These are phyloP conservation scores for Dasypogon diadema DNA, from an alignment of 2,888 invertebrate species.

Conservation along the genomic window DNA sequence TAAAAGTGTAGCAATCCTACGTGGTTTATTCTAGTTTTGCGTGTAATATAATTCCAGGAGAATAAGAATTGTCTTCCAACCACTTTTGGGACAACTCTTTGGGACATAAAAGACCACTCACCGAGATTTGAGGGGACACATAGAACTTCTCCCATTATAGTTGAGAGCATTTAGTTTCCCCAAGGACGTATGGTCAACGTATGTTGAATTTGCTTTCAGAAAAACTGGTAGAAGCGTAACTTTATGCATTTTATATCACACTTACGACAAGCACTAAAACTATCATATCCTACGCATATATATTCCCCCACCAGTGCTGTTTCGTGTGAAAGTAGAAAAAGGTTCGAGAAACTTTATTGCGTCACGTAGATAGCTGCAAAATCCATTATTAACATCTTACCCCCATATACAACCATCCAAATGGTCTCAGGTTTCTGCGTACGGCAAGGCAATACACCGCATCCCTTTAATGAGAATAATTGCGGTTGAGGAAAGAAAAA, in stretches of 20 bases:
- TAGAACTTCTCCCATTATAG: background rate
- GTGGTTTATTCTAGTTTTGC: too few relatives aligned
- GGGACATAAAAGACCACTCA: background rate
- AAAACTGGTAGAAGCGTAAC: background rate
- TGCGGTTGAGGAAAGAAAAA: slow-evolving; percentile 29
- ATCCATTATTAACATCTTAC: slow-evolving; percentile 26
- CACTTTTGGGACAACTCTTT: background rate
- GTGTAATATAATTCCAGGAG: too few relatives aligned
- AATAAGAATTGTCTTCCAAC: too few relatives aligned
- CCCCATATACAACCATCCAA: background rate
- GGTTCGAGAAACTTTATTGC: background rate
- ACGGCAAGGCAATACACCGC: background rate
- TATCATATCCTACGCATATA: background rate
- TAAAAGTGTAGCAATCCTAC: too few relatives aligned
- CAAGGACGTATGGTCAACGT: too few relatives aligned
- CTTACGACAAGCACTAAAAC: background rate
- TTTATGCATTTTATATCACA: background rate
- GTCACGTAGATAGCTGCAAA: slow-evolving; percentile 19
- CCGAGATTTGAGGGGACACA: background rate
- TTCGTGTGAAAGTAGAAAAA: background rate
- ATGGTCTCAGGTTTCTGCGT: slow-evolving; percentile 21
- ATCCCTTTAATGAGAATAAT: slow-evolving; percentile 43
- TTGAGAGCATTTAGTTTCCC: background rate
- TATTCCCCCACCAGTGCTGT: background rate
- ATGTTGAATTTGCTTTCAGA: too few relatives aligned